Evolutionary conservation across 2,888 invertebrate species (phyloP).

Genomic region (Limnephilus auricula): DNA sequence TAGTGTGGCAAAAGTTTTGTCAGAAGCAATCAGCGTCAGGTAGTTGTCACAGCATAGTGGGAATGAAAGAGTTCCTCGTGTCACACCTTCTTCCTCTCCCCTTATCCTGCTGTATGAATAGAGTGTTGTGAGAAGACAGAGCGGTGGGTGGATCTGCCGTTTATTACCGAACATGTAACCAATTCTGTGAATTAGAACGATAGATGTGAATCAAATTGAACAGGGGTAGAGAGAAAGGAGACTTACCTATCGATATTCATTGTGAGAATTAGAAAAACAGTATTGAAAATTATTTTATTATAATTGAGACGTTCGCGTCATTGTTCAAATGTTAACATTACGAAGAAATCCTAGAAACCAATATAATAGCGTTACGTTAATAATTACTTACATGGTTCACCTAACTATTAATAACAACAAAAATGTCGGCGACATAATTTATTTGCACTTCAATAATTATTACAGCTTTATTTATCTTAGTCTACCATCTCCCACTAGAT

Average conservation of each 20-base stretch:
- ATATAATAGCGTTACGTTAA: too few species aligned
- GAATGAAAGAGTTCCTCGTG: constrained; percentile 25
- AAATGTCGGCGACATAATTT: too few species aligned
- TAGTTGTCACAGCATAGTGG: constrained; percentile 6
- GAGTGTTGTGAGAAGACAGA: constrained; percentile 50
- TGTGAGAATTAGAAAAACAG: not conserved
- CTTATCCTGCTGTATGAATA: not conserved
- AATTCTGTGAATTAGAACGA: constrained; percentile 51
- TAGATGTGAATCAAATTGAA: constrained; percentile 53
- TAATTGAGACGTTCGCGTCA: not conserved
- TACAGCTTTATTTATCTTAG: too few species aligned
- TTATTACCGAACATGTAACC: constrained; percentile 50
- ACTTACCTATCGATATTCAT: constrained; percentile 7
- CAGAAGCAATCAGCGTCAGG: constrained; percentile 1
- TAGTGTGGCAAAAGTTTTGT: not conserved
- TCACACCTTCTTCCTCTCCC: not conserved
- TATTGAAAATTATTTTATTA: not conserved
- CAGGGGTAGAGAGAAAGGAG: constrained; percentile 4
- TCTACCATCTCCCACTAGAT: too few species aligned
- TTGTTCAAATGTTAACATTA: too few species aligned
- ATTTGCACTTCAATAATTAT: too few species aligned
- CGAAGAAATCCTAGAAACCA: too few species aligned
- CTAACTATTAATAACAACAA: too few species aligned
- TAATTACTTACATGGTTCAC: too few species aligned
- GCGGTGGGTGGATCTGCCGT: constrained; percentile 56